A percentile compares a stretch with the other conserved stretches of the same genome.
These are phyloP conservation scores for Buteo buteo DNA, from an alignment of 2,113 vertebrate species.

Conservation along the genomic window DNA sequence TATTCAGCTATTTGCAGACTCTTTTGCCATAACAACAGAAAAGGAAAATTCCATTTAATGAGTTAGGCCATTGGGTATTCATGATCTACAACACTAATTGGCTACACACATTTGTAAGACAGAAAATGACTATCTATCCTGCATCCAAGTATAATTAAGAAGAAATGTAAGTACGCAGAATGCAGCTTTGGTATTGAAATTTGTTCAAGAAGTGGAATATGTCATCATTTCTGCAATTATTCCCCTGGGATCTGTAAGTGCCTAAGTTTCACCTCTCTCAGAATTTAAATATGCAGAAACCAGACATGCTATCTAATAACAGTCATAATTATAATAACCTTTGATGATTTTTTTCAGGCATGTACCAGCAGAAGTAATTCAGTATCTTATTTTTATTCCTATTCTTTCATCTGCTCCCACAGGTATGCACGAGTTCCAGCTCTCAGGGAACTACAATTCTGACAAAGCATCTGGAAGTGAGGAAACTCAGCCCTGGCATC, in stretches of 20 bases:
- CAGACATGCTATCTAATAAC: constrained; percentile 53
- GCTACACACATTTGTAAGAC: neutral
- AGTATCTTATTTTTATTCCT: constrained; percentile 25
- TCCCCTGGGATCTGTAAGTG: constrained; percentile 50
- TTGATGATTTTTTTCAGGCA: constrained; percentile 58
- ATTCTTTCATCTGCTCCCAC: constrained; percentile 38
- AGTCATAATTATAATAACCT: constrained; percentile 56
- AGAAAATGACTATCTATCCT: constrained; percentile 22
- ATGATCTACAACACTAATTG: constrained; percentile 22
- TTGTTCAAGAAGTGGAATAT: constrained; percentile 34
- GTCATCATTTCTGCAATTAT: constrained; percentile 48
- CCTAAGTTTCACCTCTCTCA: constrained; percentile 37
- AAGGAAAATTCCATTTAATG: constrained; percentile 32
- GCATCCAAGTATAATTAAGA: constrained; percentile 39
- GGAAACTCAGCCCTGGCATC: neutral
- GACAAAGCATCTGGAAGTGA: neutral
- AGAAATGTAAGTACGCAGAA: neutral
- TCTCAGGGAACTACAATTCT: constrained; percentile 30
- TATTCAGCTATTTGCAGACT: neutral
- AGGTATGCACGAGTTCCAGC: neutral
- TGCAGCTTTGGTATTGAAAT: constrained; percentile 48
- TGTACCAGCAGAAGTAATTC: constrained; percentile 43
- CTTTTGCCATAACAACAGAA: neutral
- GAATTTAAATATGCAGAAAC: constrained; percentile 57
- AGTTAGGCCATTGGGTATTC: constrained; percentile 3